Evolutionary conservation across 2,888 invertebrate species (phyloP), one percentile per base, ranked within the genome.

Genomic region (Atethmia centrago): DNA sequence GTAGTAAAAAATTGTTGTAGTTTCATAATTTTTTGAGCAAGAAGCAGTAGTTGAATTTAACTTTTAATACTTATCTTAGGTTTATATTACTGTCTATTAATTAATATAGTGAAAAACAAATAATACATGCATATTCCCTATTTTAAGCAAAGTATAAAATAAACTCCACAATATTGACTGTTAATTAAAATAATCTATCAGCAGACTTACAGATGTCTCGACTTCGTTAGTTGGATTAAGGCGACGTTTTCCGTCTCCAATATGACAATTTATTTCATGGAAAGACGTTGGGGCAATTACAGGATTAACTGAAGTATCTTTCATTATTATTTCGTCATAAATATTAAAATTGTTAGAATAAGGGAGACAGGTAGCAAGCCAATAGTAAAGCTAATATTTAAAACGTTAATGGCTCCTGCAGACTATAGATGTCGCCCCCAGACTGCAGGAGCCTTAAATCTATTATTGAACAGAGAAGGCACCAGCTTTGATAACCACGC

Each of bases 181-280:
- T 69, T 69, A 45, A 36, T 55, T 55, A 68, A 68, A 55, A 40
- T 4, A 64, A 56, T 47, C n/a, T 19, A 16, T 3, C 42, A 45
- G 45, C 19, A 62, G 14, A 73, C 56, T 65, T 19, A 56, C 51
- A 28, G 19, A 53, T 47, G 19, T 45, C 51, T 47, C n/a, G 14
- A 40, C 21, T 56, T 28, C 51, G 36, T 74, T 28, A 74, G 31
- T 51, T 36, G 45, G 72, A 49, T 21, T 19, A 25, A 31, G 16
- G 14, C 31, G 7, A 49, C n/a, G 14, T 31, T n/a, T 71, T 49
- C 40, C 40, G 72, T 16, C 19, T n/a, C 14, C 25, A 64, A 25
- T 51, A 10, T 25, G 49, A 51, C 42, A 25, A 25, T 51, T 19
- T 25, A 58, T 61, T 21, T 74, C 10, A 59, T 25, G 21, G 16